A percentile compares a stretch with the other conserved stretches of the same genome.
These are phyloP conservation scores for Arion vulgaris DNA, from an alignment of 1,140 invertebrate genomes.

Conservation along the genomic window DNA sequence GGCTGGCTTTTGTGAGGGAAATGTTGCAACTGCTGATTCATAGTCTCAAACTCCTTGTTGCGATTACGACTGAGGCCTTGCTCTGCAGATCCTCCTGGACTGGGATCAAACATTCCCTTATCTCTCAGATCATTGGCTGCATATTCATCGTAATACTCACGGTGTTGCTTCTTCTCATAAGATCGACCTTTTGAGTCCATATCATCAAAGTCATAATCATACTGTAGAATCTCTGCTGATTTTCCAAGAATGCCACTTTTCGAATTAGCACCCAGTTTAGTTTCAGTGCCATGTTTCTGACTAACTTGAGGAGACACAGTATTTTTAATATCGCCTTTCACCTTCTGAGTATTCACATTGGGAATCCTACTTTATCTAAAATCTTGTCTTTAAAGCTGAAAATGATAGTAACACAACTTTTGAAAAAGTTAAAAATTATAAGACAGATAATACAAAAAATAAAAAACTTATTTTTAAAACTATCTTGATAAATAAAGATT, in stretches of 20 bases:
- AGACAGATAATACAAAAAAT: too few relatives aligned
- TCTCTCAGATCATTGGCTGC: slow-evolving; percentile 41
- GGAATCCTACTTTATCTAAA: background rate
- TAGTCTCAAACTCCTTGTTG: slow-evolving; percentile 48
- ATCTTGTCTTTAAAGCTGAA: background rate
- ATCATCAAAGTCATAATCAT: slow-evolving; percentile 19
- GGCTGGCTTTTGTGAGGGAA: background rate
- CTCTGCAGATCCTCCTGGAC: background rate
- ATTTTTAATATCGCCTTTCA: background rate
- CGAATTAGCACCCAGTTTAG: too few relatives aligned
- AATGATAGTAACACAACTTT: background rate
- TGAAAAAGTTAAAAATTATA: background rate
- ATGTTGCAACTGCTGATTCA: slow-evolving; percentile 46
- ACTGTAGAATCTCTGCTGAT: background rate
- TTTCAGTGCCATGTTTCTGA: too few relatives aligned
- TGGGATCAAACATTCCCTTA: slow-evolving; percentile 5
- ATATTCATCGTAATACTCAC: slow-evolving; percentile 48
- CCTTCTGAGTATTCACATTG: too few relatives aligned
- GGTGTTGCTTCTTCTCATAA: background rate
- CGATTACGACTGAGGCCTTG: slow-evolving; percentile 45
- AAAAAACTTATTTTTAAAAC: too few relatives aligned
- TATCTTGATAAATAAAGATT: too few relatives aligned
- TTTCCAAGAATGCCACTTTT: background rate
- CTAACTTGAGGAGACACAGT: too few relatives aligned
- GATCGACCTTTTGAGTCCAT: background rate